Evolutionary conservation across 2,888 invertebrate species (phyloP).

Genomic region (Perizoma flavofasciatum): DNA sequence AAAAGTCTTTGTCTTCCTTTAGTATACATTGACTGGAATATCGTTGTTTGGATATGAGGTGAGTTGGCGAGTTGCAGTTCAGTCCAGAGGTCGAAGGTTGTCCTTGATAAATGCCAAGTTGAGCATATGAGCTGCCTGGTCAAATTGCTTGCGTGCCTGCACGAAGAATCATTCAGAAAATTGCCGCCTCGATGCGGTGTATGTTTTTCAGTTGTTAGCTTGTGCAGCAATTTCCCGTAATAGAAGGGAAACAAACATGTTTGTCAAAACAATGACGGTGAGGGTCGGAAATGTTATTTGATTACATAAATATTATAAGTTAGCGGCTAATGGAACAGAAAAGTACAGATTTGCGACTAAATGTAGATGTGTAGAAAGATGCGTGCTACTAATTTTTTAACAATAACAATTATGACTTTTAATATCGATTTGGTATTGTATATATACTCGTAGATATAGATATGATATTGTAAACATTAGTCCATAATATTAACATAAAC

Average conservation of each 20-base stretch:
- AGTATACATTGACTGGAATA: constrained; percentile 54
- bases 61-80: constrained; percentile 47
- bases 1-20: constrained; percentile 72
- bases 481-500: no score
- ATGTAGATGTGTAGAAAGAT: no score
- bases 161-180: constrained; percentile 60
- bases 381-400: no score
- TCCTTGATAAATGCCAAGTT: constrained; percentile 63
- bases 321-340: not conserved
- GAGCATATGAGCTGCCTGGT: constrained; percentile 47
- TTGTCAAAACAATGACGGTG: constrained; percentile 27
- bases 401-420: no score
- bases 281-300: constrained; percentile 17
- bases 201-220: constrained; percentile 26
- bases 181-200: constrained; percentile 46
- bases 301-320: not conserved
- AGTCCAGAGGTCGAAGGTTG: constrained; percentile 66
- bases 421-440: no score
- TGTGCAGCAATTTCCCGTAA: constrained; percentile 40
- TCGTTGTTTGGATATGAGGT: constrained; percentile 74
- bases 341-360: not conserved
- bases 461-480: no score
- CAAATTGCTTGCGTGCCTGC: constrained; percentile 64
- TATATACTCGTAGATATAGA: no score
- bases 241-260: constrained; percentile 33